These are phyloP conservation scores for Zonitis immaculata DNA, from an alignment of 2,888 invertebrate genomes.

Conservation along the genomic window DNA sequence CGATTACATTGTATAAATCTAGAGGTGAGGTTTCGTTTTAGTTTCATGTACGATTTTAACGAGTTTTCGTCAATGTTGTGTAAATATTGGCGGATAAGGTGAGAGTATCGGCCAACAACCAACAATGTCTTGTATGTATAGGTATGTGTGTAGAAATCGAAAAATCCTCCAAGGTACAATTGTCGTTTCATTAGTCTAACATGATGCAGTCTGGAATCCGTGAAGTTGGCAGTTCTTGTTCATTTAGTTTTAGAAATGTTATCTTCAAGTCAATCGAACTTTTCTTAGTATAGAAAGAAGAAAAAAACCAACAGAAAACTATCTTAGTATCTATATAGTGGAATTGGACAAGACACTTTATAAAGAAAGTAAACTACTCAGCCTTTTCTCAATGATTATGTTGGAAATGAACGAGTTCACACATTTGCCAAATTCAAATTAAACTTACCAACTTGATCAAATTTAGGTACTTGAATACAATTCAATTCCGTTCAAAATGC, in stretches of 20 bases:
- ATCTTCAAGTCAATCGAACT: constrained; percentile 31
- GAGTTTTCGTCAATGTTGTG: too few relatives aligned
- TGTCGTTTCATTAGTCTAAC: constrained; percentile 13
- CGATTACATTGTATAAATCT: too few relatives aligned
- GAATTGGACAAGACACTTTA: neutral
- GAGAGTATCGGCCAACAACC: too few relatives aligned
- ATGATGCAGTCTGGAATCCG: constrained; percentile 18
- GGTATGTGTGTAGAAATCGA: neutral
- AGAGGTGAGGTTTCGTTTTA: too few relatives aligned
- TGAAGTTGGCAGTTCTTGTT: constrained; percentile 23
- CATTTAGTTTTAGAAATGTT: constrained; percentile 28
- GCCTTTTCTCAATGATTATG: neutral
- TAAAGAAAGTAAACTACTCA: neutral
- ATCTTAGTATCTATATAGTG: neutral
- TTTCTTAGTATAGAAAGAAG: constrained; percentile 29
- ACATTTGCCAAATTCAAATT: neutral
- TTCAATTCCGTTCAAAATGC: neutral
- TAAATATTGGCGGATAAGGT: too few relatives aligned
- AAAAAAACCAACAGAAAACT: neutral
- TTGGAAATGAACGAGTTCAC: neutral
- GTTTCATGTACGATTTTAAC: too few relatives aligned
- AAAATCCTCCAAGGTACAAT: constrained; percentile 1
- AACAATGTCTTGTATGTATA: too few relatives aligned
- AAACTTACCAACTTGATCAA: neutral
- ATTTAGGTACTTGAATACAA: too few relatives aligned